phyloP scores from a whole-genome alignment of 2,888 invertebrate species.

The Tetropium fuscum region DNA sequence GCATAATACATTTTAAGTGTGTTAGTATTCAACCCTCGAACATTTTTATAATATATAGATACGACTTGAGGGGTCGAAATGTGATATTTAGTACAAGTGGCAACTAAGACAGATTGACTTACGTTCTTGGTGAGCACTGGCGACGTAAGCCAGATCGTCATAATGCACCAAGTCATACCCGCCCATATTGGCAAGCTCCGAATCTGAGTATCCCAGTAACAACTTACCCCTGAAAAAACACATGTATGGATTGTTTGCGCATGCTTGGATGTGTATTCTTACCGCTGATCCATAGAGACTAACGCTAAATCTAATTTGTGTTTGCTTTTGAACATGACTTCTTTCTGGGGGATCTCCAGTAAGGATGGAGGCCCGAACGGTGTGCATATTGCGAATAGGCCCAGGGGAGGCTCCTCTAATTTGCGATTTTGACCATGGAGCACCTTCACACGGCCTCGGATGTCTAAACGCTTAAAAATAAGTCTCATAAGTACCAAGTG shows the following conservation, averaged over 20 bases:
- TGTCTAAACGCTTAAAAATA: constrained; percentile 89
- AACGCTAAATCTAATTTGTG: constrained; percentile 97
- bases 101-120: constrained; percentile 73
- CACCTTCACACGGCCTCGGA: constrained; percentile 95
- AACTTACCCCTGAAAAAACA: constrained; percentile 84
- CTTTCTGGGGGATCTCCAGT: constrained; percentile 97
- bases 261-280: constrained; percentile 33
- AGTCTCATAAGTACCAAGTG: not conserved
- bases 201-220: constrained; percentile 93
- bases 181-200: constrained; percentile 92
- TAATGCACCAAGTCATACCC: constrained; percentile 98
- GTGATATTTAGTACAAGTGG: too few relatives aligned
- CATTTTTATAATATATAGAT: too few relatives aligned
- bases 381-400: constrained; percentile 97
- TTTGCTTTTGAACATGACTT: constrained; percentile 99
- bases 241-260: too few relatives aligned
- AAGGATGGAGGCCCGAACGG: constrained; percentile 98
- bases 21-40: too few relatives aligned
- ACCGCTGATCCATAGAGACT: constrained; percentile 98
- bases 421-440: constrained; percentile 97
- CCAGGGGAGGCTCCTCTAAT: constrained; percentile 93
- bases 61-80: too few relatives aligned
- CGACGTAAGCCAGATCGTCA: constrained; percentile 96
- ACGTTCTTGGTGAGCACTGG: constrained; percentile 99
- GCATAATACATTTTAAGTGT: too few relatives aligned